Evolutionary conservation across 1,140 invertebrate genomes (phyloP).

Genomic region (Bicyclus anynana): DNA sequence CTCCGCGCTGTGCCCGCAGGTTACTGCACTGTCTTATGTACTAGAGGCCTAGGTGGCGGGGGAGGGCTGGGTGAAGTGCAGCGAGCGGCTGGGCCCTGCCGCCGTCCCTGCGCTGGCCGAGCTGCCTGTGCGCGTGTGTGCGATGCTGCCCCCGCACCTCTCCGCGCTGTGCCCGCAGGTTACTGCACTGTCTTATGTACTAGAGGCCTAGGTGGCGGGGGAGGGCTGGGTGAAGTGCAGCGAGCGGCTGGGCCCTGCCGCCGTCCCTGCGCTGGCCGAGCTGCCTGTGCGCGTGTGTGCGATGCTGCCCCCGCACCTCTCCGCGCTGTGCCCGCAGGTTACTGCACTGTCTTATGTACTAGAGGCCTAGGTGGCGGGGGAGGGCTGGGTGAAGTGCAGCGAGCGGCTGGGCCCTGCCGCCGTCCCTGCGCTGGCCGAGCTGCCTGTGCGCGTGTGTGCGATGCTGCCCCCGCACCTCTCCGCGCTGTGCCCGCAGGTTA

Average conservation of each 20-base stretch:
- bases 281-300: constrained; percentile 61
- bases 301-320: constrained; percentile 31
- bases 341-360: too few relatives aligned
- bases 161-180: constrained; percentile 14
- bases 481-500: constrained; percentile 13
- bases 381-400: constrained; percentile 82
- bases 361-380: too few relatives aligned
- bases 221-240: constrained; percentile 82
- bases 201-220: too few relatives aligned
- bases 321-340: constrained; percentile 14
- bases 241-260: constrained; percentile 92
- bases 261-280: constrained; percentile 75
- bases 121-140: constrained; percentile 61
- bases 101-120: constrained; percentile 79
- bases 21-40: too few relatives aligned
- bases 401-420: constrained; percentile 94
- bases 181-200: too few relatives aligned
- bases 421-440: constrained; percentile 69
- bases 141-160: constrained; percentile 32
- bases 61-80: constrained; percentile 82
- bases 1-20: constrained; percentile 8
- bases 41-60: too few relatives aligned
- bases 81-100: constrained; percentile 91
- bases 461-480: constrained; percentile 32
- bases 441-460: constrained; percentile 57